Conservation (phyloP, 2,888 invertebrate species). For the Allygus modestus region DNA sequence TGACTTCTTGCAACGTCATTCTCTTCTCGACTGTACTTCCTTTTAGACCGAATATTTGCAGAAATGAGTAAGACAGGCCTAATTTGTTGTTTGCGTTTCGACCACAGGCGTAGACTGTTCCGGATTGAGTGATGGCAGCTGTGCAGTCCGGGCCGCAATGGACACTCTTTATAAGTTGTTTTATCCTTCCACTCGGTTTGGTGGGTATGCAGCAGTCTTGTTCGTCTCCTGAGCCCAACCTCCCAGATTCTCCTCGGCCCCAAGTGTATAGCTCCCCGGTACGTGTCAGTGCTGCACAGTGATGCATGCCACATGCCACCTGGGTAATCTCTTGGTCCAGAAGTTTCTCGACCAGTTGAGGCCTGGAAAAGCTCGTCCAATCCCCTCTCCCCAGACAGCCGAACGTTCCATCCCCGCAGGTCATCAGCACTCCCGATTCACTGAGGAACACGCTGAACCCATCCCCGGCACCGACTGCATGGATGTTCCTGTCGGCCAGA, state of each 20-base stretch:
- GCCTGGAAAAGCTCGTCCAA: conserved; percentile 77
- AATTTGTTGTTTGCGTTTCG: conserved; percentile 81
- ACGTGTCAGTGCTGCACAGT: conserved; percentile 80
- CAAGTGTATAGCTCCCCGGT: conserved; percentile 82
- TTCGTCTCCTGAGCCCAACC: conserved; percentile 79
- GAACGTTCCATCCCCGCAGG: conserved; percentile 81
- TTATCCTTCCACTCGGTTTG: not conserved
- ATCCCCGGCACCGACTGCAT: conserved; percentile 76
- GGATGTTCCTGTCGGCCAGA: conserved; percentile 78
- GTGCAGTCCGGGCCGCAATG: conserved; percentile 81
- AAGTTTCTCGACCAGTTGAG: conserved; percentile 78
- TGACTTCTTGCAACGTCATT: conserved; percentile 60
- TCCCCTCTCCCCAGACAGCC: conserved; percentile 83
- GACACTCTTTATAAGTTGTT: not conserved
- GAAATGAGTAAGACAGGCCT: conserved; percentile 75
- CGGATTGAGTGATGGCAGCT: conserved; percentile 79
- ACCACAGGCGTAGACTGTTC: conserved; percentile 81
- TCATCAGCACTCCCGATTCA: conserved; percentile 82
- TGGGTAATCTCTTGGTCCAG: conserved; percentile 79
- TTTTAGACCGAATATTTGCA: conserved; percentile 54
- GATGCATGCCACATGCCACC: conserved; percentile 80
- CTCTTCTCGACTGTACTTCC: conserved; percentile 18
- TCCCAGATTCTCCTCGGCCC: conserved; percentile 80
- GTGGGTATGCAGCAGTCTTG: conserved; percentile 74
- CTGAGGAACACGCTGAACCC: conserved; percentile 83